These are phyloP conservation scores for Lethocerus indicus DNA, from an alignment of 1,140 invertebrate genomes.

Conservation along the genomic window DNA sequence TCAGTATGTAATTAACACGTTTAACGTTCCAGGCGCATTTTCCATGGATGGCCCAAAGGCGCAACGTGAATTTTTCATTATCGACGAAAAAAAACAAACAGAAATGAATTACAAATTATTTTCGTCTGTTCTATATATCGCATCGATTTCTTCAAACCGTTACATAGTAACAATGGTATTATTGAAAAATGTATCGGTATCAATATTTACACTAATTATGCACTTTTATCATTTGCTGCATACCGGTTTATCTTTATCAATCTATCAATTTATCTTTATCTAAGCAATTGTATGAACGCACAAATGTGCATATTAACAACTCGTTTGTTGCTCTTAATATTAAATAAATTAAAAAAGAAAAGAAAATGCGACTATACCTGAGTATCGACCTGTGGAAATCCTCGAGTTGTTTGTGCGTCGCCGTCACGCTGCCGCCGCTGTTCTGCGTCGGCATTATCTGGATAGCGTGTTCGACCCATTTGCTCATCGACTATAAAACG, in stretches of 20 bases:
- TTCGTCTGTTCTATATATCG: no score
- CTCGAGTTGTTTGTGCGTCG: constrained; percentile 64
- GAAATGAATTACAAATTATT: no score
- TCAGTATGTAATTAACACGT: no score
- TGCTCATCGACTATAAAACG: constrained; percentile 33
- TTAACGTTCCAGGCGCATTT: no score
- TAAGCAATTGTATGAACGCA: background rate
- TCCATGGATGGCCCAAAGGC: no score
- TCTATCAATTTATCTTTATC: background rate
- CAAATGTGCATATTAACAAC: constrained; percentile 11
- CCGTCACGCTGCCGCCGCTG: constrained; percentile 51
- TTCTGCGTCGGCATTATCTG: constrained; percentile 56
- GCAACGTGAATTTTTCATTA: no score
- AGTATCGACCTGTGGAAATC: constrained; percentile 65
- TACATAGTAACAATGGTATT: no score
- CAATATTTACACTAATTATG: no score
- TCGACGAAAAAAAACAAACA: no score
- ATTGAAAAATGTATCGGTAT: no score
- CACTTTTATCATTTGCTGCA: background rate
- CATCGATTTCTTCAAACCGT: no score
- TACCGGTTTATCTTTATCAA: background rate
- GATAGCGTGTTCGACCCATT: constrained; percentile 59
- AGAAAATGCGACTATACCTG: constrained; percentile 31
- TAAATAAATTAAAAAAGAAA: background rate
- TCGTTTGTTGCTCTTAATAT: constrained; percentile 2